Base-by-base conservation (phyloP, 2,797 vertebrate genomes). In the Pseudomugil tenellus region DNA sequence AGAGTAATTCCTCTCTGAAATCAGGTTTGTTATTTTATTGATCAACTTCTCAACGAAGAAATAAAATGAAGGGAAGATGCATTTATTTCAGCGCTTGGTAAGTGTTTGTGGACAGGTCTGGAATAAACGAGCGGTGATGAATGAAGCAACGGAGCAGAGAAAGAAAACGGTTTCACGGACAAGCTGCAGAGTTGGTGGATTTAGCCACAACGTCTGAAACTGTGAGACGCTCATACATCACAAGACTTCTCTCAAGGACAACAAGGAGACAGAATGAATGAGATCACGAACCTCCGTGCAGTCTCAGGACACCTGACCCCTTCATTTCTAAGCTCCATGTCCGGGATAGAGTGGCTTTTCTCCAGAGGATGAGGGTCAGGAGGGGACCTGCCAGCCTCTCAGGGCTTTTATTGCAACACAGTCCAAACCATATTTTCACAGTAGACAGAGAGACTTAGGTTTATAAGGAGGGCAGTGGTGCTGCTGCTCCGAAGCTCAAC, bases 181-280 rank as follows among this genome's bases (percentile, higher is more conserved):
- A 63, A 58, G 60, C 41, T 56, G 63, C 67, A 74, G 53, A 77
- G 82, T 72, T 58, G 17, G 61, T 49, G 83, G 78, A 78, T 84
- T 85, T 73, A 78, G 29, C 62, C 0, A 3, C 61, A 71, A 77
- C 59, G 83, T 85, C 86, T 75, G 49, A 78, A 83, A 72, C 55
- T 14, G 6, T 81, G 72, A 87, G 77, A 74, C 8, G 58, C 75
- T 91, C 82, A 85, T 81, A 83, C 84, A 83, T 91, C 89, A 89
- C 71, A 4, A 23, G 74, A 72, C 77, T 70, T 72, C 63, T 85
- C 67, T 85, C 87, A 91, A 92, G 91, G 91, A 89, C 91, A 74
- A 62, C 21, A 10, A 52, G 67, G 72, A 83, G 83, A 84, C 77
- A 54, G 67, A 55, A 70, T 37, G 66, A 81, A 77, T 70, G 23